Percentiles rank a stretch among this genome's conserved stretches.
These are phyloP conservation scores for Baronia brevicornis DNA, from an alignment of 2,888 invertebrate genomes.

Conservation along the genomic window DNA sequence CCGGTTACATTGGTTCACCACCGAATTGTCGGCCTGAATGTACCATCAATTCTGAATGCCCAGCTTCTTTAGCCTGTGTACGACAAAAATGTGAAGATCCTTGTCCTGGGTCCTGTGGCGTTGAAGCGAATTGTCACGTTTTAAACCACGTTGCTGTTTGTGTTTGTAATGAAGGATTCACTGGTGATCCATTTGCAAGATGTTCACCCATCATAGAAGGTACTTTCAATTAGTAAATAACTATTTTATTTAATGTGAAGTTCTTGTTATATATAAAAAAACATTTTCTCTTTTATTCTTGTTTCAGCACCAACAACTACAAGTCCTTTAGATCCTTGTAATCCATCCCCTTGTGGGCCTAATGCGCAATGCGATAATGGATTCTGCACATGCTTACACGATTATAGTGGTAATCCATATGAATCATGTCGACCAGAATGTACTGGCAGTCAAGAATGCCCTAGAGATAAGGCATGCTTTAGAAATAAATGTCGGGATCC, in stretches of 20 bases:
- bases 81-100: conserved; percentile 88
- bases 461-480: conserved; percentile 81
- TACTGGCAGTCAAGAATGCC: conserved; percentile 81
- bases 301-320: conserved; percentile 53
- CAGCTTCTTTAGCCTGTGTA: conserved; percentile 84
- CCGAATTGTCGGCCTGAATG: conserved; percentile 89
- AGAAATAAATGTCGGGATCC: conserved; percentile 84
- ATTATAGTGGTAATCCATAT: conserved; percentile 82
- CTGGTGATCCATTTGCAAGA: conserved; percentile 88
- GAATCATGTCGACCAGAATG: conserved; percentile 84
- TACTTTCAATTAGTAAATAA: conserved; percentile 21
- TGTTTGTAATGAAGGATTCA: conserved; percentile 82
- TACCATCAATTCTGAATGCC: conserved; percentile 86
- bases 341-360: conserved; percentile 83
- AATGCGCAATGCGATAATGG: conserved; percentile 82
- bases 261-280: neutral
- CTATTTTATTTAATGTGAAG: neutral
- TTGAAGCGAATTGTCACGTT: conserved; percentile 86
- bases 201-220: conserved; percentile 77
- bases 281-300: conserved; percentile 10
- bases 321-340: conserved; percentile 75
- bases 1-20: conserved; percentile 86
- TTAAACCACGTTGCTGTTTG: conserved; percentile 88
- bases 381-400: conserved; percentile 79
- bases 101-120: conserved; percentile 88